Evolutionary conservation across 2,113 vertebrate genomes (phyloP).

Genomic region (Mormoops blainvillei): DNA sequence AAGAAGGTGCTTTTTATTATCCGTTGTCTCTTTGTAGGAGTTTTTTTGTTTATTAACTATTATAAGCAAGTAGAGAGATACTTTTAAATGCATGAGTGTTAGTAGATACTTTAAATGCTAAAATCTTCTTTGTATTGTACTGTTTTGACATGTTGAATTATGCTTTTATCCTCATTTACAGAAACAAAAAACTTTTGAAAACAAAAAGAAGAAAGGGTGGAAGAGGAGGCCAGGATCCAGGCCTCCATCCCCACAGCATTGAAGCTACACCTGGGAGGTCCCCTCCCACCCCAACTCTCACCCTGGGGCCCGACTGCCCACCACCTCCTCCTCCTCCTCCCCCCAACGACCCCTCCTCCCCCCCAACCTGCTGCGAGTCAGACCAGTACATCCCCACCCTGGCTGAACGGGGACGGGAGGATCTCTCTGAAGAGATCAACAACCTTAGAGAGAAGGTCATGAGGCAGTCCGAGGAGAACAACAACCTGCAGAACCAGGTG

Average conservation of each 20-base stretch:
- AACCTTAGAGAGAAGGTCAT: constrained; percentile 61
- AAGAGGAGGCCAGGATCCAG: constrained; percentile 53
- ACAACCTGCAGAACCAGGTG: constrained; percentile 60
- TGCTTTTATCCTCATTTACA: constrained; percentile 50
- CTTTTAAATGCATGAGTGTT: constrained; percentile 29
- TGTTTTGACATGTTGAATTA: constrained; percentile 12
- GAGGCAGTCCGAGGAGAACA: constrained; percentile 57
- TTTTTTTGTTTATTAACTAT: neutral
- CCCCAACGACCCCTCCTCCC: constrained; percentile 40
- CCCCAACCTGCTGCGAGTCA: constrained; percentile 19
- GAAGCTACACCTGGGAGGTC: constrained; percentile 47
- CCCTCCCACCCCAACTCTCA: constrained; percentile 30
- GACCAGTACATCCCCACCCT: constrained; percentile 12
- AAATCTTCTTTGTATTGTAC: neutral
- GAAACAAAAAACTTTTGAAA: constrained; percentile 61
- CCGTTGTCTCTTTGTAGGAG: neutral
- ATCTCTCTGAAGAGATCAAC: constrained; percentile 57
- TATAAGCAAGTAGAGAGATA: neutral
- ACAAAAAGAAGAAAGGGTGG: constrained; percentile 37
- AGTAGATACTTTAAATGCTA: neutral
- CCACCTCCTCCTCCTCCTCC: constrained; percentile 70
- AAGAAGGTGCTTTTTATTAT: neutral
- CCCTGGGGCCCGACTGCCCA: constrained; percentile 64
- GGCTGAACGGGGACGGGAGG: neutral
- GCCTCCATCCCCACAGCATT: constrained; percentile 30